A percentile compares a stretch with the other conserved stretches of the same genome.
These are phyloP conservation scores for Ornithoptera alexandrae DNA, from an alignment of 2,888 invertebrate species.

Conservation along the genomic window DNA sequence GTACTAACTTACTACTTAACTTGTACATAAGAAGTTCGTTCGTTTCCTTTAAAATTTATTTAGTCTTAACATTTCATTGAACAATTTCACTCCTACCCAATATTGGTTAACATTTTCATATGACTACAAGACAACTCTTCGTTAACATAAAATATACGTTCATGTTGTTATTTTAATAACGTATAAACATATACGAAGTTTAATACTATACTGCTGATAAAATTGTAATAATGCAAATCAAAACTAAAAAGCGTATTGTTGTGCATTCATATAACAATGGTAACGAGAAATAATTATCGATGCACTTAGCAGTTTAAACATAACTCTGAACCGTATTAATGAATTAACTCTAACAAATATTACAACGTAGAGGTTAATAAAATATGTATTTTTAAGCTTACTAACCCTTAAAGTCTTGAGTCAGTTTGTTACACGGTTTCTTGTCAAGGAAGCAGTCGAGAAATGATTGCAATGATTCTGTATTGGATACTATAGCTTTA, in stretches of 20 bases:
- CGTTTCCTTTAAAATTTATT: no score
- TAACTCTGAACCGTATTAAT: neutral
- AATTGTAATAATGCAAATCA: neutral
- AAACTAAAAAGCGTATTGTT: neutral
- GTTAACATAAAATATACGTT: no score
- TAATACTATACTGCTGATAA: no score
- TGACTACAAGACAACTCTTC: no score
- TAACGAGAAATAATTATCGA: neutral
- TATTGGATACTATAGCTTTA: conserved; percentile 41
- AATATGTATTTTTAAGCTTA: neutral
- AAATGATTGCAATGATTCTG: conserved; percentile 39
- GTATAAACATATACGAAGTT: no score
- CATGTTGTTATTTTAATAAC: no score
- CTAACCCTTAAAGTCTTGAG: conserved; percentile 54
- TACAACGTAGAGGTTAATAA: neutral
- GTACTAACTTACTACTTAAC: no score
- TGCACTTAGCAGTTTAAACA: neutral
- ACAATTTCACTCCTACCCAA: no score
- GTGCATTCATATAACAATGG: neutral
- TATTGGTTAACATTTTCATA: no score
- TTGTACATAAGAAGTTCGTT: no score
- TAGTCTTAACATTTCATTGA: no score
- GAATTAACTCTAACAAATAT: neutral
- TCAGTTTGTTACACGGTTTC: conserved; percentile 40
- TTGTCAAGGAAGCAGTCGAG: conserved; percentile 51